Evolutionary conservation across 2,113 vertebrate genomes (phyloP).

Genomic region (Pachycephala philippinensis): DNA sequence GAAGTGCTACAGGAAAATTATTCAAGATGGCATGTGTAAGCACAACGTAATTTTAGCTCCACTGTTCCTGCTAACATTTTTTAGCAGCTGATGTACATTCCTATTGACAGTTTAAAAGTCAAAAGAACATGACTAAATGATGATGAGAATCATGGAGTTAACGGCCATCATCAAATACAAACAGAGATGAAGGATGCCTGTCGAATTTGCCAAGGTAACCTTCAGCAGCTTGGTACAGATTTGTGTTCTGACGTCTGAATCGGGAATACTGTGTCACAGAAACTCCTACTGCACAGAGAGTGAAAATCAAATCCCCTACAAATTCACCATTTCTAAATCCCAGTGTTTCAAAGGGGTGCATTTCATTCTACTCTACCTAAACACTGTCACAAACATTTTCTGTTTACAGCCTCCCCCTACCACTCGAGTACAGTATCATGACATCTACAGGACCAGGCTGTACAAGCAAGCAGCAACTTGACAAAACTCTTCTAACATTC

Average conservation of each 20-base stretch:
- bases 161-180: neutral
- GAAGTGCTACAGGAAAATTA: neutral
- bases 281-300: neutral
- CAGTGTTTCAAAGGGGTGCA: neutral
- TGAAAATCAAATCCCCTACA: neutral
- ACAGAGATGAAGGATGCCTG: neutral
- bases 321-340: neutral
- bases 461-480: neutral
- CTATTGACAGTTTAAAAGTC: neutral
- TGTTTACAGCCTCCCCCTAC: neutral
- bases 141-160: neutral
- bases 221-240: neutral
- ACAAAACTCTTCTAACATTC: neutral
- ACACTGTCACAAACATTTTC: neutral
- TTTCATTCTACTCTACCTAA: neutral
- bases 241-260: neutral
- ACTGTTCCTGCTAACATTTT: neutral
- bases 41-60: neutral
- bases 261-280: neutral
- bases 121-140: neutral
- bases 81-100: neutral
- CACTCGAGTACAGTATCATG: fast-evolving
- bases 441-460: neutral
- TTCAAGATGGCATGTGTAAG: neutral
- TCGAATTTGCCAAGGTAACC: neutral